A percentile compares a stretch with the other conserved stretches of the same genome.
Conservation (phyloP, 2,888 invertebrate genomes). For the Capitulum mitella region DNA sequence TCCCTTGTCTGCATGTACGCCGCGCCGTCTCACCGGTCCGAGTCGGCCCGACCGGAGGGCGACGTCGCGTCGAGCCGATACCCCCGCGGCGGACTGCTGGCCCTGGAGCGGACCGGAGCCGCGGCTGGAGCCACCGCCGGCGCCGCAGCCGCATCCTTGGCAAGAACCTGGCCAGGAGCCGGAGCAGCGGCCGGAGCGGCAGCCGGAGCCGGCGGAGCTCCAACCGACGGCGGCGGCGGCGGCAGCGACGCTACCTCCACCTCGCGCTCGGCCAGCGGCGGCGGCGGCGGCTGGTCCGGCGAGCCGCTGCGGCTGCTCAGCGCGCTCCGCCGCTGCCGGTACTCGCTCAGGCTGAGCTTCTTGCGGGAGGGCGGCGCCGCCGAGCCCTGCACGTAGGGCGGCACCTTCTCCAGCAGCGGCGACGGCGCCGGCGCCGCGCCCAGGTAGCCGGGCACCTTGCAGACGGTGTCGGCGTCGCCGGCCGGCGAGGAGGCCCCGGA, state of each 20-base stretch:
- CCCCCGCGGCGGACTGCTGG: not conserved
- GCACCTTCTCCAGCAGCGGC: slow-evolving; percentile 55
- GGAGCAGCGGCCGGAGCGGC: not conserved
- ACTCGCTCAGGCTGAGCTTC: slow-evolving; percentile 33
- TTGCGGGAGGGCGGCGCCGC: slow-evolving; percentile 50
- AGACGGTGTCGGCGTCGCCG: slow-evolving; percentile 42
- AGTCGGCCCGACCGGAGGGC: not conserved
- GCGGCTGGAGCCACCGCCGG: no score
- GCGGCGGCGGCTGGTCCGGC: not conserved
- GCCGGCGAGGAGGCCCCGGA: slow-evolving; percentile 56
- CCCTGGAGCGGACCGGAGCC: no score
- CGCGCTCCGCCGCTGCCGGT: not conserved
- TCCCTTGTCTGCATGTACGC: no score
- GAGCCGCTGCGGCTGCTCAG: not conserved
- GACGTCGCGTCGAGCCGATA: not conserved
- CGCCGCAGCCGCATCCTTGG: no score
- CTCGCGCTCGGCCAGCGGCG: no score
- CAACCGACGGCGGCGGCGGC: no score
- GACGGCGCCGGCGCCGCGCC: slow-evolving; percentile 46
- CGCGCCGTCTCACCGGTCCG: not conserved
- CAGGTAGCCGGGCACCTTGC: slow-evolving; percentile 47
- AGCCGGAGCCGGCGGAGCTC: no score
- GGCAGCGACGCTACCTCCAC: no score
- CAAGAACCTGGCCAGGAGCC: no score
- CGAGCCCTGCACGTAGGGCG: slow-evolving; percentile 59